Base-by-base conservation (phyloP, 2,888 invertebrate genomes). In the Acleris literana region DNA sequence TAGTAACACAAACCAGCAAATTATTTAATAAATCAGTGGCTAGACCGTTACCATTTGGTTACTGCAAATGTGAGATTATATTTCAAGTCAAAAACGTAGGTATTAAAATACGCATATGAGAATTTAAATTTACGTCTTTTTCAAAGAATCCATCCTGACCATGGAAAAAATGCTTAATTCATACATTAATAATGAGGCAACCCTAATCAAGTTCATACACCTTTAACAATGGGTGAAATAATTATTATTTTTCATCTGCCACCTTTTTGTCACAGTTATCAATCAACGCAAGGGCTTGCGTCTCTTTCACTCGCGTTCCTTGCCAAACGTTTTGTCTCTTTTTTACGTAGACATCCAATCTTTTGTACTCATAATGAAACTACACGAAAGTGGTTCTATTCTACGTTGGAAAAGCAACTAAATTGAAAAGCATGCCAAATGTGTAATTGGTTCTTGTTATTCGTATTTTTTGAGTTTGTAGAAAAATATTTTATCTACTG, bases 181-280 rank as follows among this genome's bases (percentile, higher is more conserved):
- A 22, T 18, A 20, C 11, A 29, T 25, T 29, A 57, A 44, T 51
- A 43, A 51, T 39, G 57, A 70, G 74, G 75, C 84, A 91, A 84
- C 92, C 92, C 92, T 92, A 77, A 77, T 75, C 71, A 81, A 82
- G 84, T 85, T 88, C 86, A 85, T 88, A 84, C 85, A 83, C 86
- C 80, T 87, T 84, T 88, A 88, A 92, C 92, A 92, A 92, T 88
- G 85, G 90, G 86, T 73, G 82, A 84, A 89, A 92, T 92, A 92
- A 92, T 92, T 89, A 92, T 92, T 92, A 92, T 92, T 92, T 91
- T 91, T 92, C 92, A 91, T 92, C 91, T 91, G 91, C 86, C 86
- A 86, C 92, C 89, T 92, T 92, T 92, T 92, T 93, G 93, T 93
- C 93, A 92, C 92, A 93, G 93, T 92, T 93, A 93, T 93, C 93